phyloP scores from a whole-genome alignment of 2,888 invertebrate genomes.

The Drosophila acutilabella region DNA sequence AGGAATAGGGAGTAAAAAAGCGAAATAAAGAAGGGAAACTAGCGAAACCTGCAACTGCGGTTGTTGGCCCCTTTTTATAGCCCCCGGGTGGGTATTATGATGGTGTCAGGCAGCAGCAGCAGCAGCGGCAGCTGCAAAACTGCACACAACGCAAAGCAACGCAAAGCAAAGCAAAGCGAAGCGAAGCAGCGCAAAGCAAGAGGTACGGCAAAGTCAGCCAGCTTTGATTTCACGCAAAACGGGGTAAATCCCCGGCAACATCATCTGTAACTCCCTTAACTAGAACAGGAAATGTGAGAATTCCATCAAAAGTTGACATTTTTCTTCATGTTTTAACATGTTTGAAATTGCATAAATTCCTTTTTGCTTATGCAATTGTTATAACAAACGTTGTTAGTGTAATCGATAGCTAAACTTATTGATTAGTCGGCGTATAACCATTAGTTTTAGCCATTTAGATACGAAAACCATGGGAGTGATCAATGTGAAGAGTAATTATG shows the following conservation, averaged over 20 bases:
- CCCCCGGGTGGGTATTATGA: slow-evolving; percentile 53
- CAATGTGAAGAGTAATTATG: no score
- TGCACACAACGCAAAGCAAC: slow-evolving; percentile 40
- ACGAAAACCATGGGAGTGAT: no score
- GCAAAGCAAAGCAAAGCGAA: background rate
- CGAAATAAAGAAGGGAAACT: slow-evolving; percentile 56
- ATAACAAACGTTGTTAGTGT: background rate
- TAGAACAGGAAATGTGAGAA: background rate
- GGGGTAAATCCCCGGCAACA: slow-evolving; percentile 17
- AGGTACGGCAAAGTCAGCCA: slow-evolving; percentile 23
- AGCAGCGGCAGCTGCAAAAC: slow-evolving; percentile 44
- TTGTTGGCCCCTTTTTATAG: slow-evolving; percentile 71
- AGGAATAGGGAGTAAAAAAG: background rate
- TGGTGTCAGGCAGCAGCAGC: slow-evolving; percentile 56
- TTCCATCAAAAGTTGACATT: background rate
- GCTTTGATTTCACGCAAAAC: slow-evolving; percentile 42
- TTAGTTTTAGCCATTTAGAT: no score
- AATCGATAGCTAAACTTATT: no score
- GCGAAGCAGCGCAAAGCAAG: background rate
- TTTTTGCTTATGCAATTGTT: background rate
- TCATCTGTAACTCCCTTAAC: slow-evolving; percentile 10
- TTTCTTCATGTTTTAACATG: background rate
- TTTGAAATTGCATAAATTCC: background rate
- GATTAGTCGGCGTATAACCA: no score
- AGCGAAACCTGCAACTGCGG: slow-evolving; percentile 56